These are phyloP conservation scores for Antechinus flavipes DNA, from an alignment of 2,113 vertebrate species.

Conservation along the genomic window DNA sequence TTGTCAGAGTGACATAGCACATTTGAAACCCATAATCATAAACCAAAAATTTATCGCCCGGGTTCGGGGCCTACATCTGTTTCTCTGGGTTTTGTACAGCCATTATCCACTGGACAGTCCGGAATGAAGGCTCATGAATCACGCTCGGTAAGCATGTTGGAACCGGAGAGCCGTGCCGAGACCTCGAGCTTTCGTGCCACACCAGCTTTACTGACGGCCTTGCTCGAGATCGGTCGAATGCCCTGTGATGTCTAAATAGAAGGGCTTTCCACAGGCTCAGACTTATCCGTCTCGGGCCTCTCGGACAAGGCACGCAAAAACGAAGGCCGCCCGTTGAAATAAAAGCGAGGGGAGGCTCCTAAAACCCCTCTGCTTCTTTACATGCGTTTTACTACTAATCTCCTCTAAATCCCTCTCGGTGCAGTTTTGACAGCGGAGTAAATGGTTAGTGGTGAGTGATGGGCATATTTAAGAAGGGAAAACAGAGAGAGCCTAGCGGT, in stretches of 20 bases:
- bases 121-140: conserved; percentile 84
- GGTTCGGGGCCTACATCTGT: conserved; percentile 88
- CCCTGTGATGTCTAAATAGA: conserved; percentile 66
- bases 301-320: conserved; percentile 64
- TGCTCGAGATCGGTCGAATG: conserved; percentile 64
- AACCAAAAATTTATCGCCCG: conserved; percentile 87
- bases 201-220: conserved; percentile 29
- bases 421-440: conserved; percentile 78
- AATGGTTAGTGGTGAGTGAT: conserved; percentile 76
- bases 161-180: conserved; percentile 78
- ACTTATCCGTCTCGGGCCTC: conserved; percentile 52
- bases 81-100: conserved; percentile 86
- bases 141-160: conserved; percentile 76
- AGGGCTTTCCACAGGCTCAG: conserved; percentile 63
- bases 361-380: not conserved
- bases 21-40: conserved; percentile 89
- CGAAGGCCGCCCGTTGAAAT: conserved; percentile 24
- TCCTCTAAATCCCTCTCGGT: conserved; percentile 73
- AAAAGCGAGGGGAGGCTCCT: not conserved
- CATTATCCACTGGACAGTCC: conserved; percentile 88
- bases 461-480: conserved; percentile 70
- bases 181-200: conserved; percentile 51
- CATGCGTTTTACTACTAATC: conserved; percentile 74
- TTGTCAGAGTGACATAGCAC: conserved; percentile 86
- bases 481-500: conserved; percentile 67